Evolutionary conservation across 2,797 vertebrate genomes (phyloP), one percentile per base, ranked within the genome.

Genomic region (Botia kubotai): DNA sequence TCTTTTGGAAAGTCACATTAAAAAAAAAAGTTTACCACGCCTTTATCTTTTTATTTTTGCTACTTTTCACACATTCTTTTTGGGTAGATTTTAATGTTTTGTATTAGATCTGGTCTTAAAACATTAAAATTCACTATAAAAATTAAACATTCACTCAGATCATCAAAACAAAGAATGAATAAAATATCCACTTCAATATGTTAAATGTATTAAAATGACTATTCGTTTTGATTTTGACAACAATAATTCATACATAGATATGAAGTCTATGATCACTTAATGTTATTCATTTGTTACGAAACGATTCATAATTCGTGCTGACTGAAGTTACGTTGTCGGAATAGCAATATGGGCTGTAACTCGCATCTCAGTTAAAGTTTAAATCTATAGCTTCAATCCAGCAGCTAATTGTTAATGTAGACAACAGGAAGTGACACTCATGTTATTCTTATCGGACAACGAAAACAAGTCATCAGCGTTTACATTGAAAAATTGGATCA

Each of bases 281-380:
- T 63, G 13, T 29, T 16, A 16, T 17, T 63, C 2, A 19, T 66
- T 11, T 43, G 17, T 66, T 66, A 10, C 11, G 16, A 65, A 65
- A 66, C 63, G 39, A 17, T 17, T 17, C 52, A 53, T 53, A n/a
- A 53, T 53, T 53, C 12, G 52, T 53, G 43, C 43, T 11, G 10
- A 53, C 5, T n/a, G 6, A 8, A 58, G 55, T 36, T 83, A 14
- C 52, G 63, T 78, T 82, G 86, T 65, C 69, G 83, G 87, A 77
- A 48, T 70, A 84, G 84, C 17, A 33, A 53, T 39, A 63, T 72
- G 60, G 23, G 74, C 48, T 43, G 4, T 29, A 39, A 82, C 66
- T 39, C 17, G 39, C 11, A 26, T 79, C 16, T 83, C 78, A 63
- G 76, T 57, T 80, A 75, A 52, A 81, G 84, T 75, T 69, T 65